phyloP scores from a whole-genome alignment of 2,797 vertebrate genomes.

The Mus minutoides region DNA sequence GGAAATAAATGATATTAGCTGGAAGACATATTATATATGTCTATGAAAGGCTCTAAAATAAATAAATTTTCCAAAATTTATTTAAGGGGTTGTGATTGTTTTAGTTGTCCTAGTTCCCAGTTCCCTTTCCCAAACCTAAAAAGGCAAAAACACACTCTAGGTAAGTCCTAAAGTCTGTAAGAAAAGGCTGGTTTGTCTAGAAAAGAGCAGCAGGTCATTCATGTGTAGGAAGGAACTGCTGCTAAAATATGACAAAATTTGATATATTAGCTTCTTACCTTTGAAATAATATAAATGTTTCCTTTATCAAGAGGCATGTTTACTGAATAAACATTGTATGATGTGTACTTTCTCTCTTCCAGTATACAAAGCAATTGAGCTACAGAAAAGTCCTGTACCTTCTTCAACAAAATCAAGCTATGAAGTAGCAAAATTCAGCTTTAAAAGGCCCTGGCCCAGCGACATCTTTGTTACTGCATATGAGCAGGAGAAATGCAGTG shows the following conservation, averaged over 20 bases:
- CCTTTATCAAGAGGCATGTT: neutral
- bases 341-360: neutral
- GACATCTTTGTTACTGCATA: rapidly evolving
- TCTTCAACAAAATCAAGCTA: neutral
- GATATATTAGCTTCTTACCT: neutral
- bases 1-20: constrained; percentile 6
- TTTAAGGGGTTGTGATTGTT: neutral
- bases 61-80: neutral
- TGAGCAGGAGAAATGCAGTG: neutral
- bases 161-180: neutral
- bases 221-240: neutral
- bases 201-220: neutral
- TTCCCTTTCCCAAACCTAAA: rapidly evolving
- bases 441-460: neutral
- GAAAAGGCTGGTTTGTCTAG: neutral
- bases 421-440: neutral
- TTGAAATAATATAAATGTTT: neutral
- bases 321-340: neutral
- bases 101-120: neutral
- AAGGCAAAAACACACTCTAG: neutral
- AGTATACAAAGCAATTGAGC: neutral
- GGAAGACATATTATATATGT: neutral
- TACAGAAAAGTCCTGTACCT: neutral
- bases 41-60: neutral
- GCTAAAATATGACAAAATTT: neutral